Conservation (phyloP, 2,113 vertebrate species). For the Steatornis caripensis region DNA sequence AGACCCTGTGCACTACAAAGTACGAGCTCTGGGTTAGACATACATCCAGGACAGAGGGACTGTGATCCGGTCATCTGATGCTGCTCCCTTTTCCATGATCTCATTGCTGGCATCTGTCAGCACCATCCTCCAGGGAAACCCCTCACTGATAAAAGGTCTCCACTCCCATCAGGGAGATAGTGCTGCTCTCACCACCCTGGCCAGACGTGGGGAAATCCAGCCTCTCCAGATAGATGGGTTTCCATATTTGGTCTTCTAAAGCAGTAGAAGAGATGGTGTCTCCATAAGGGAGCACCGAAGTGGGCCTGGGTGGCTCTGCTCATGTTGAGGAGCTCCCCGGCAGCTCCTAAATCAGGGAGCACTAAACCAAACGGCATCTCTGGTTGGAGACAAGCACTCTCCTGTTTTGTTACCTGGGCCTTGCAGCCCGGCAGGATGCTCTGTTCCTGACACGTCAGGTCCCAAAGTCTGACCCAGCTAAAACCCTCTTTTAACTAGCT, state of each 20-base stretch:
- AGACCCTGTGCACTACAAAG: background rate
- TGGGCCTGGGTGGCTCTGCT: background rate
- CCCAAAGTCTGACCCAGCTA: background rate
- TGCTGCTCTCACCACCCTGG: background rate
- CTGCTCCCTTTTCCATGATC: background rate
- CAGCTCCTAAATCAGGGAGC: background rate
- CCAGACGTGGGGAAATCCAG: background rate
- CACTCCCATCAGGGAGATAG: background rate
- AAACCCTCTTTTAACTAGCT: background rate
- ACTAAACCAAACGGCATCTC: background rate
- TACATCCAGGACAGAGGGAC: background rate
- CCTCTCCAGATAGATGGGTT: background rate
- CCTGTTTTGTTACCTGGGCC: background rate
- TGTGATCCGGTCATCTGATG: background rate
- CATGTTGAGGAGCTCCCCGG: background rate
- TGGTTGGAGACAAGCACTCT: fast-evolving
- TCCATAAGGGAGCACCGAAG: fast-evolving
- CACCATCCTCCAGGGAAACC: background rate
- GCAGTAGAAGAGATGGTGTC: background rate
- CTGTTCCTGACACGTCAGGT: background rate
- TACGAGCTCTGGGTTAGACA: background rate
- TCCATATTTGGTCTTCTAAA: background rate
- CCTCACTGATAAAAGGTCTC: background rate
- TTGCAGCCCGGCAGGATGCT: background rate
- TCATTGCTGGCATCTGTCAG: conserved; percentile 10